These are phyloP conservation scores for Physocephala rufipes DNA, from an alignment of 2,888 invertebrate genomes.

Conservation along the genomic window DNA sequence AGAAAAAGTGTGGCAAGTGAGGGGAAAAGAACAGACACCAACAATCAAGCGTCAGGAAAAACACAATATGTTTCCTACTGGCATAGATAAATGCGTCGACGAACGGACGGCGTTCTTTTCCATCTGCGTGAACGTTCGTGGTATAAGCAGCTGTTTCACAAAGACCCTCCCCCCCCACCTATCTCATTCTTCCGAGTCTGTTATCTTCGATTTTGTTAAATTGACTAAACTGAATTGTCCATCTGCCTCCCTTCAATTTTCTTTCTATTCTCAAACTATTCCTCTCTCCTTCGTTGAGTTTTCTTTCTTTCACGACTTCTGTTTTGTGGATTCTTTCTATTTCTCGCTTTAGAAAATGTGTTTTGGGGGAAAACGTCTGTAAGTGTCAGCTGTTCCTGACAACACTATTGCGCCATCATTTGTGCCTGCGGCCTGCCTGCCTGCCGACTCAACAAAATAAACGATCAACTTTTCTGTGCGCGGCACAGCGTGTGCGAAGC, in stretches of 20 bases:
- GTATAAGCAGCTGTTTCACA: too few relatives aligned
- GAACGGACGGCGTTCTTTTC: too few relatives aligned
- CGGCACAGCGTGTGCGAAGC: slow-evolving; percentile 34
- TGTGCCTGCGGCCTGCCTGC: slow-evolving; percentile 32
- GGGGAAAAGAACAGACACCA: not conserved
- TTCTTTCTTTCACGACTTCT: not conserved
- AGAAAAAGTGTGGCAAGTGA: not conserved
- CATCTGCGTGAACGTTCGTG: too few relatives aligned
- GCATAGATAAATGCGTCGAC: too few relatives aligned
- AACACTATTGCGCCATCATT: slow-evolving; percentile 43
- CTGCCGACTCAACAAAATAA: slow-evolving; percentile 20
- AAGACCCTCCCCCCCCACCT: slow-evolving; percentile 26
- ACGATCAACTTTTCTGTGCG: slow-evolving; percentile 26
- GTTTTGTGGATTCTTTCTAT: too few relatives aligned
- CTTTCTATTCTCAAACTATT: not conserved
- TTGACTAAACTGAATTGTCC: too few relatives aligned
- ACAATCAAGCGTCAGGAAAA: slow-evolving; percentile 19
- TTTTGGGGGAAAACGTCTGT: slow-evolving; percentile 21
- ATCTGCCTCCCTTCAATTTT: too few relatives aligned
- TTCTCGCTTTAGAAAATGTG: not conserved
- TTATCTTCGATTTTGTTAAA: too few relatives aligned
- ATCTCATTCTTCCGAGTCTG: not conserved
- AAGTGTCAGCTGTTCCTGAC: slow-evolving; percentile 38
- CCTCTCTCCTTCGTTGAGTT: too few relatives aligned
- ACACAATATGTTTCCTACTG: not conserved